Evolutionary conservation across 2,797 vertebrate species (phyloP).

Genomic region (Cossypha heuglini): DNA sequence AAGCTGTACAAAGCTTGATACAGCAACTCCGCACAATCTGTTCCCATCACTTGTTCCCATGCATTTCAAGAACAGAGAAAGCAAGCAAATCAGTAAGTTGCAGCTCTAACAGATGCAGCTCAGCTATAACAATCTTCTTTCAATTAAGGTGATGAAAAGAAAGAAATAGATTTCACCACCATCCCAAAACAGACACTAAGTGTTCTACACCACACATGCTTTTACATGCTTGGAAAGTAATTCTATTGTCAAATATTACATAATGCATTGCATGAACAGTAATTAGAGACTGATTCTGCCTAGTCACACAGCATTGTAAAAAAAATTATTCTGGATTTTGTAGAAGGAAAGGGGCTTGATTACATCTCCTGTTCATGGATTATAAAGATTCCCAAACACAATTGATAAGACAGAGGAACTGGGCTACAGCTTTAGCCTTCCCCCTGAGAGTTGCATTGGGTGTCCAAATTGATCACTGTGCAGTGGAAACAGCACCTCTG

Average conservation of each 20-base stretch:
- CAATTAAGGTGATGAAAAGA: background rate
- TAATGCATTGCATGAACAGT: background rate
- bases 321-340: background rate
- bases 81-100: background rate
- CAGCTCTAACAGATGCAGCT: background rate
- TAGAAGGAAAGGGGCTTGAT: background rate
- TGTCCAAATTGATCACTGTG: background rate
- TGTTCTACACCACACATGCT: background rate
- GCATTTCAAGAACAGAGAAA: background rate
- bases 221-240: background rate
- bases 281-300: background rate
- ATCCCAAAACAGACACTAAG: rapidly evolving
- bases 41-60: background rate
- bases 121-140: background rate
- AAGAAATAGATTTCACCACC: background rate
- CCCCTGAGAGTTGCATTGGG: background rate
- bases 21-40: background rate
- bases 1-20: background rate
- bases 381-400: background rate
- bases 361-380: background rate
- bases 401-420: rapidly evolving
- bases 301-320: background rate
- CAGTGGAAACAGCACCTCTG: background rate
- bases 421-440: background rate
- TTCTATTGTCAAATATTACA: background rate